These are phyloP conservation scores for Myopa testacea DNA, from an alignment of 2,888 invertebrate genomes.

Conservation along the genomic window DNA sequence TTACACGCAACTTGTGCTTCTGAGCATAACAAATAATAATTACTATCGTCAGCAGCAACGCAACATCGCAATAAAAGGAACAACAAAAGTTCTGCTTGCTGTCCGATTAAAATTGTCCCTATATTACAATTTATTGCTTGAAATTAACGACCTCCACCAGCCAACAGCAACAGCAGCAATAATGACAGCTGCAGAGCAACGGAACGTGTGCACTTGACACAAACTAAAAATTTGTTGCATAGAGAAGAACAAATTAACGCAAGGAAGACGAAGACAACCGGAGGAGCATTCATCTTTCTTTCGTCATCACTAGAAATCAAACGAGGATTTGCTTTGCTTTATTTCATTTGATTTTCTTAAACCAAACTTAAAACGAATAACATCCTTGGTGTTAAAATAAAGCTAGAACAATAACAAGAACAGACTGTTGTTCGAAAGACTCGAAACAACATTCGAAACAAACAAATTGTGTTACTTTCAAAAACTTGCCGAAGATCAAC, in stretches of 20 bases:
- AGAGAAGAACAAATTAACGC: neutral
- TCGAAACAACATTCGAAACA: neutral
- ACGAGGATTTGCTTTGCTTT: slow-evolving; percentile 24
- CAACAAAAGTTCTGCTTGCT: neutral
- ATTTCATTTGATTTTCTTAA: slow-evolving; percentile 33
- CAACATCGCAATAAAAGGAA: neutral
- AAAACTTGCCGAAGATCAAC: slow-evolving; percentile 44
- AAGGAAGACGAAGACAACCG: neutral
- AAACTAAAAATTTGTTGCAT: slow-evolving; percentile 46
- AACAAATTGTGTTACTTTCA: neutral
- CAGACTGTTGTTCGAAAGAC: neutral
- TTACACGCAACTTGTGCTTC: neutral
- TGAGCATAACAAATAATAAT: neutral
- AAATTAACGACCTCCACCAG: neutral
- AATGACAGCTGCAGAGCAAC: slow-evolving; percentile 55
- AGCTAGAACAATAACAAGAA: neutral
- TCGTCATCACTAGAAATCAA: slow-evolving; percentile 21
- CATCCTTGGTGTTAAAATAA: neutral
- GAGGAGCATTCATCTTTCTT: neutral
- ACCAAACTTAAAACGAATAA: slow-evolving; percentile 17
- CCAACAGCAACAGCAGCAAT: slow-evolving; percentile 42
- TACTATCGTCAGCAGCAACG: neutral
- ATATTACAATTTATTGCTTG: slow-evolving; percentile 5
- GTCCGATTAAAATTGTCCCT: neutral
- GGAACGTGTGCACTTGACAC: slow-evolving; percentile 62